Evolutionary conservation across 2,113 vertebrate genomes (phyloP).

Genomic region (Heloderma charlesbogerti): DNA sequence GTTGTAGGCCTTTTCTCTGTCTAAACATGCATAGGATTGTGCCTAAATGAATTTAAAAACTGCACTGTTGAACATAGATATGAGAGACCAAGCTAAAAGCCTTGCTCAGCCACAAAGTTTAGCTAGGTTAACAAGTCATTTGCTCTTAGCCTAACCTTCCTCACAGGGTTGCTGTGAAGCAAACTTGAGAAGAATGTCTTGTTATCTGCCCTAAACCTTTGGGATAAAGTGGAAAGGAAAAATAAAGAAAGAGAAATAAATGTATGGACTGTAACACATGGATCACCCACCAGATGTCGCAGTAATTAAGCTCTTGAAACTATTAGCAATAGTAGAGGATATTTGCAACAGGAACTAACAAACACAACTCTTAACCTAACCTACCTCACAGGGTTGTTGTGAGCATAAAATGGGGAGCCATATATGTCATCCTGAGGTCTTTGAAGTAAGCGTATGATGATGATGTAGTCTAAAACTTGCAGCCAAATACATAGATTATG

Average conservation of each 20-base stretch:
- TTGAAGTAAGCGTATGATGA: background rate
- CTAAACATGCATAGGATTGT: too few relatives aligned
- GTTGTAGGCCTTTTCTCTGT: too few relatives aligned
- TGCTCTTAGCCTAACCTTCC: background rate
- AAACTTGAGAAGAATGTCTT: background rate
- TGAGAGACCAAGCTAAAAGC: too few relatives aligned
- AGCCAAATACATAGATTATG: too few relatives aligned
- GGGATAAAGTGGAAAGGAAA: background rate
- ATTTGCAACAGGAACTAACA: background rate
- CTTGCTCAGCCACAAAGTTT: too few relatives aligned
- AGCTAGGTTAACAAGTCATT: background rate
- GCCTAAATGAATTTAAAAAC: too few relatives aligned
- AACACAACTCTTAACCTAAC: background rate
- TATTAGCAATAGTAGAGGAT: background rate
- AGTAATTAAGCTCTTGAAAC: background rate
- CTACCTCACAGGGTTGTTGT: background rate
- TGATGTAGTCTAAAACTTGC: background rate
- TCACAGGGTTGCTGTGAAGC: background rate
- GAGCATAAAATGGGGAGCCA: background rate
- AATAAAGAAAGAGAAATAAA: background rate
- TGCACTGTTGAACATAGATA: too few relatives aligned
- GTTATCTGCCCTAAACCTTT: conserved; percentile 6
- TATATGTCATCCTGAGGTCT: background rate
- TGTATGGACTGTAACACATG: background rate
- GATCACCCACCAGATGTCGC: conserved; percentile 53